phyloP scores from a whole-genome alignment of 2,888 invertebrate species.

The Pandemis cinnamomeana region DNA sequence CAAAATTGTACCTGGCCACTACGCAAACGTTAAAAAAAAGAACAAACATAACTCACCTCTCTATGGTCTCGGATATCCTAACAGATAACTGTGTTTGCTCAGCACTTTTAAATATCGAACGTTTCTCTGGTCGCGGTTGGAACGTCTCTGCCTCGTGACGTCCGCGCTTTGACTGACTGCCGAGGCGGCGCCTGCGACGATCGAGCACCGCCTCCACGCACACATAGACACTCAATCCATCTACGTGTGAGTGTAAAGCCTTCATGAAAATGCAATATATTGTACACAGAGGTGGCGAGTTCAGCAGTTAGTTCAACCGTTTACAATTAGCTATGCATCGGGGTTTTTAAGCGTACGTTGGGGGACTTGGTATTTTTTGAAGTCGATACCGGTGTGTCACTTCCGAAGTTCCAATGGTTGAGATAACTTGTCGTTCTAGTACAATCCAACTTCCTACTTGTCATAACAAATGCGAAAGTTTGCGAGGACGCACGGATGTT shows the following conservation, averaged over 20 bases:
- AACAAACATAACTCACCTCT: slow-evolving; percentile 64
- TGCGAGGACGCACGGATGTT: too few relatives aligned
- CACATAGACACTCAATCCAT: slow-evolving; percentile 49
- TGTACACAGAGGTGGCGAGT: slow-evolving; percentile 43
- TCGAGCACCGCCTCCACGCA: slow-evolving; percentile 69
- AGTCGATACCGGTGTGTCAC: background rate
- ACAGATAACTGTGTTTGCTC: slow-evolving; percentile 72
- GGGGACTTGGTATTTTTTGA: slow-evolving; percentile 6
- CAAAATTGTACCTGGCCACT: slow-evolving; percentile 62
- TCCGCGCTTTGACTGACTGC: slow-evolving; percentile 64
- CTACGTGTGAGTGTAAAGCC: slow-evolving; percentile 58
- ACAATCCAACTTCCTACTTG: too few relatives aligned
- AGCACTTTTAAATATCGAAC: slow-evolving; percentile 16
- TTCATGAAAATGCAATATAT: slow-evolving; percentile 73
- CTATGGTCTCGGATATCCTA: slow-evolving; percentile 70
- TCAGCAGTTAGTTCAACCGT: slow-evolving; percentile 38
- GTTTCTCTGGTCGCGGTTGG: slow-evolving; percentile 26
- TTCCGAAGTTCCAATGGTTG: background rate
- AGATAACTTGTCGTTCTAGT: too few relatives aligned
- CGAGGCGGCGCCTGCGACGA: slow-evolving; percentile 74
- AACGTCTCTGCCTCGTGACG: slow-evolving; percentile 61
- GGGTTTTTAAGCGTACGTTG: slow-evolving; percentile 23
- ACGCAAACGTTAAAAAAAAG: slow-evolving; percentile 59
- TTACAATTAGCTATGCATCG: slow-evolving; percentile 36
- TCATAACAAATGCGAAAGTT: too few relatives aligned